Evolutionary conservation across 1,140 invertebrate genomes (phyloP).

Genomic region (Lutraria rhynchaena): DNA sequence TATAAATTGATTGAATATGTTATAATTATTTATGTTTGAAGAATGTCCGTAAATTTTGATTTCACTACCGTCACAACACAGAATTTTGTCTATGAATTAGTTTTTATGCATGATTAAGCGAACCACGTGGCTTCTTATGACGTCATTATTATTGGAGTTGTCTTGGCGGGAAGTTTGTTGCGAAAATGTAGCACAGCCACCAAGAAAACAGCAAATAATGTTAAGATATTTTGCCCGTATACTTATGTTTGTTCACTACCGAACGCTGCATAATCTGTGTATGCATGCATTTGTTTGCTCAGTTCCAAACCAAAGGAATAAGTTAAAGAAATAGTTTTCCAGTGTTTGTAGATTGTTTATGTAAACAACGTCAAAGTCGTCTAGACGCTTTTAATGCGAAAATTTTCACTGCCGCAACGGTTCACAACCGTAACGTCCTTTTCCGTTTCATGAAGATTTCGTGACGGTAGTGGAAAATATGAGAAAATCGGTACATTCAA

Average conservation of each 20-base stretch:
- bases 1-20: not conserved
- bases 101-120: too few species aligned
- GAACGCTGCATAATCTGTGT: not conserved
- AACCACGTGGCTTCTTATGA: too few species aligned
- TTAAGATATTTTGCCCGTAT: not conserved
- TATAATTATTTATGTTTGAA: not conserved
- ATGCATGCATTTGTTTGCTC: not conserved
- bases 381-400: not conserved
- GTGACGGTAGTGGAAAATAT: slow-evolving; percentile 5
- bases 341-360: not conserved
- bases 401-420: not conserved
- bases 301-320: not conserved
- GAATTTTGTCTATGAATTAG: too few species aligned
- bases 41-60: slow-evolving; percentile 5
- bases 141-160: too few species aligned
- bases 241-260: not conserved
- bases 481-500: not conserved
- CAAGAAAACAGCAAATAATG: too few species aligned
- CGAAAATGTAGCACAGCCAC: too few species aligned
- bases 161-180: too few species aligned
- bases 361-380: not conserved
- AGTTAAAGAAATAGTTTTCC: not conserved
- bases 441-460: not conserved
- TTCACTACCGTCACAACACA: slow-evolving; percentile 5
- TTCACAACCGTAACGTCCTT: slow-evolving; percentile 4